Base-by-base conservation (phyloP, 2,113 vertebrate genomes). In the Pao palembangensis region DNA sequence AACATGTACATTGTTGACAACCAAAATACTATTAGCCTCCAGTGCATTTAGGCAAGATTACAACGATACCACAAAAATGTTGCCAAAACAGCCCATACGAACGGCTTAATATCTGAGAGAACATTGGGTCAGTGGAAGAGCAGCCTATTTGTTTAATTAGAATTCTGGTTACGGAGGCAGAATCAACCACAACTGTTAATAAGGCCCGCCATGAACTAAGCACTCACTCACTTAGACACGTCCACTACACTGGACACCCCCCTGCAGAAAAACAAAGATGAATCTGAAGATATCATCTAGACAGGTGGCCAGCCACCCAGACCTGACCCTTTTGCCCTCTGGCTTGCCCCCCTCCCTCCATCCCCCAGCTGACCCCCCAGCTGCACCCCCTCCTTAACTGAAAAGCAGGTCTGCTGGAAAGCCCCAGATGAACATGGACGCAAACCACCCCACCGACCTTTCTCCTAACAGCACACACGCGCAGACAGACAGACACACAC, bases 261-360 rank as follows among this genome's bases (percentile, higher is more conserved):
- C 65, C 25, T 19, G 2, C 71, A 80, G 50, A 58, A 69, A 78
- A 60, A 69, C 75, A 65, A 58, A 73, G 71, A 76, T 16, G 31
- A 69, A 85, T 83, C 68, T 62, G 73, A 49, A 84, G 79, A 88
- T 83, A 89, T 88, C 86, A 85, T 87, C 83, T 83, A 86, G 90
- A 89, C 90, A 92, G 89, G 89, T 92, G 89, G 90, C 86, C 87
- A 80, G 87, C 85, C 85, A 86, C 82, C 80, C 89, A 88, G 87
- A 88, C 82, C 77, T 85, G 82, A 85, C 86, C 84, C 80, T 67
- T 66, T 58, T 85, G 81, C 78, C 85, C 80, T 78, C 76, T 82
- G 23, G 49, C 75, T 79, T 49, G 38, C 78, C 73, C 66, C 56
- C 69, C 56, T 69, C 56, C 66, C 58, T 57, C 58, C 54, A 43